Conservation (phyloP, 2,113 vertebrate species). For the Chaetodon trifascialis region DNA sequence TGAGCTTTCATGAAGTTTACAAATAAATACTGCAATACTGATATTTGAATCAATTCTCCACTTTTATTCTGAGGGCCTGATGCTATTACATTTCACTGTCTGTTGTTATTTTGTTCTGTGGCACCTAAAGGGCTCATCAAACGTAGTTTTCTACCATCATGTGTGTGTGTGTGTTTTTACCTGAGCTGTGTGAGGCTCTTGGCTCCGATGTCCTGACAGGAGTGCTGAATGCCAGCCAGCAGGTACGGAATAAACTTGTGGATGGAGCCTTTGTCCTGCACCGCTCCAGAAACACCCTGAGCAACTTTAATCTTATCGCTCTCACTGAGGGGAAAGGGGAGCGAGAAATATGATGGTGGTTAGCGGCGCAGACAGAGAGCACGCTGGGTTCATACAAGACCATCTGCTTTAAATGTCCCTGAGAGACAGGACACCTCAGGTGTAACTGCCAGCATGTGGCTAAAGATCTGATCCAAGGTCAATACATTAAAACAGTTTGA, state of each 20-base stretch:
- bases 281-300: conserved; percentile 96
- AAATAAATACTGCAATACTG: not conserved
- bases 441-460: conserved; percentile 14
- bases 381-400: not conserved
- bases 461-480: not conserved
- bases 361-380: not conserved
- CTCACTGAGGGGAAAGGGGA: conserved; percentile 85
- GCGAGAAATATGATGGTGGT: not conserved
- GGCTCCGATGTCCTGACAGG: conserved; percentile 96
- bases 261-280: conserved; percentile 99
- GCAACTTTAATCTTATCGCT: conserved; percentile 98
- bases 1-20: not conserved
- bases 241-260: conserved; percentile 98
- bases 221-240: conserved; percentile 96
- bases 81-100: too few relatives aligned
- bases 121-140: not conserved
- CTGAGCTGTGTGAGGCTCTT: conserved; percentile 97
- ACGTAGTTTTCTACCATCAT: too few relatives aligned
- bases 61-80: not conserved
- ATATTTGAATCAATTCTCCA: not conserved
- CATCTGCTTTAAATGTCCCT: not conserved
- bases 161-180: conserved; percentile 72
- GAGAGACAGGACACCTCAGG: not conserved
- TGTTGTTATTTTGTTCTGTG: not conserved
- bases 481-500: not conserved